Evolutionary conservation across 2,888 invertebrate genomes (phyloP), one percentile per base, ranked within the genome.

Genomic region (Blastobasis adustella): DNA sequence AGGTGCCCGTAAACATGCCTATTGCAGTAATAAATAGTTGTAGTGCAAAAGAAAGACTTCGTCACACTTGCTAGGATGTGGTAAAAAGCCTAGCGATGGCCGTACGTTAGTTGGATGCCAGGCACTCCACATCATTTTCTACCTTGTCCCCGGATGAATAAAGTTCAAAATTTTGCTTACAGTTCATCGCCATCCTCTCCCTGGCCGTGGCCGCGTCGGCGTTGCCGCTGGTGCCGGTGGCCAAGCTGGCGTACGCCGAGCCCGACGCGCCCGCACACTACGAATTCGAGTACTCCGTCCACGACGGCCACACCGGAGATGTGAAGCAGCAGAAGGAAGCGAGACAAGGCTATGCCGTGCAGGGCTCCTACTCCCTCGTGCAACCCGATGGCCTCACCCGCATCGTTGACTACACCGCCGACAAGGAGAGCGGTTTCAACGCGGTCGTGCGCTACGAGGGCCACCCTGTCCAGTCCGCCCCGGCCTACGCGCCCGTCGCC

Each of bases 281-380:
- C 71, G 82, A 85, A 51, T 86, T 77, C 73, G 66, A 70, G 36
- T 87, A 87, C 75, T 80, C 84, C 54, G 85, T 88, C 52, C 82
- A 84, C 54, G 88, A 88, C 58, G 62, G 66, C 1, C 81, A 80
- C 65, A 80, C 67, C 65, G 87, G 88, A 4, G 88, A 89, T 66
- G 67, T 87, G 58, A 89, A 89, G 66, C 73, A 86, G 61, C 88
- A 88, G 70, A 75, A 82, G 60, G 88, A 87, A 58, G 61, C 73
- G 48, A 87, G 87, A 59, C 63, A 68, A 55, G 86, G 86, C 4
- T 82, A 88, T 63, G 71, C 66, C 55, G 84, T 88, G 47, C 83
- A 83, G 49, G 87, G 88, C 55, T 82, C 79, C 23, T 88, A 88
- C 76, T 86, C 88, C 6, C 77, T 88, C n/a, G 70, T 88, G 45